Conservation (phyloP, 2,797 vertebrate genomes). For the Fratercula arctica region DNA sequence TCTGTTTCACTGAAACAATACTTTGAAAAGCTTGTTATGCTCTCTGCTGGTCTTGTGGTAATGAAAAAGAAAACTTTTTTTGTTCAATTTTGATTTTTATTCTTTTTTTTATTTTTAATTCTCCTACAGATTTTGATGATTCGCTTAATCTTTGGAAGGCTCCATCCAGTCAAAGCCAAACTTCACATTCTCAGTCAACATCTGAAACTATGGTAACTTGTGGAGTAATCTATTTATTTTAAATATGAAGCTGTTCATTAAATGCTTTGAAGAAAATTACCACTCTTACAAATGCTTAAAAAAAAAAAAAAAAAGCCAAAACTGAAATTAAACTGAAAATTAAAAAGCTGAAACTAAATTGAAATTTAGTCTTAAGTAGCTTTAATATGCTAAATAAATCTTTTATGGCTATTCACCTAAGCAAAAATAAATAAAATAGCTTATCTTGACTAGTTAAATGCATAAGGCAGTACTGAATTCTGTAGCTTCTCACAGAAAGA, state of each 20-base stretch:
- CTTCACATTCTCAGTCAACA: conserved; percentile 87
- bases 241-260: background rate
- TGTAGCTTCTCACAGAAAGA: background rate
- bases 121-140: conserved; percentile 82
- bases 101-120: background rate
- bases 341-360: background rate
- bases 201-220: conserved; percentile 89
- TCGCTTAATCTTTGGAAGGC: conserved; percentile 85
- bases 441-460: background rate
- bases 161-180: conserved; percentile 73
- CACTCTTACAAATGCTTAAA: background rate
- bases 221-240: background rate
- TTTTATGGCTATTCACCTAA: background rate
- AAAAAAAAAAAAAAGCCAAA: background rate
- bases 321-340: background rate
- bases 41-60: background rate
- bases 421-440: background rate
- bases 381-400: background rate
- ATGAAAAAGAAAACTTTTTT: background rate
- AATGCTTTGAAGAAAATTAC: background rate
- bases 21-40: background rate
- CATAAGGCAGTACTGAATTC: background rate
- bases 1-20: background rate
- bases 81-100: background rate
- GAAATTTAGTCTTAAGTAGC: background rate